Percentiles rank a stretch among this genome's conserved stretches.
Conservation (phyloP, 2,113 vertebrate genomes). For the Erythrocebus patas region DNA sequence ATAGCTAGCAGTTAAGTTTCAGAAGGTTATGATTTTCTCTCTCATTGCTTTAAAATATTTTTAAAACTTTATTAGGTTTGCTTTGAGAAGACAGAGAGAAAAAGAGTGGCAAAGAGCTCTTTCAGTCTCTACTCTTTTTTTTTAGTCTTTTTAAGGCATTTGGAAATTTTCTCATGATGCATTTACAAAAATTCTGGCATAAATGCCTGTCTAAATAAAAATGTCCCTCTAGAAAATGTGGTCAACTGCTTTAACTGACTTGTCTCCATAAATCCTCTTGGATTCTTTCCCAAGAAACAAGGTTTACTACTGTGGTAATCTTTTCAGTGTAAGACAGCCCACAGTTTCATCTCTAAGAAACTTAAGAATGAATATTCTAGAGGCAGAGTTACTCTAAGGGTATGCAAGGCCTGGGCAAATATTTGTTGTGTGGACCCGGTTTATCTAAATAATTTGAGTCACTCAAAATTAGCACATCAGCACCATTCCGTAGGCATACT, state of each 20-base stretch:
- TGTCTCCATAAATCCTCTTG: neutral
- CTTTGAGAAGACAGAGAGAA: neutral
- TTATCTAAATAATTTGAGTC: neutral
- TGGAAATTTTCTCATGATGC: neutral
- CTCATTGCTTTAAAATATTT: neutral
- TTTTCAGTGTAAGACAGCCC: neutral
- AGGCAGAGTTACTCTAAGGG: neutral
- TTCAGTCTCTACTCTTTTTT: neutral
- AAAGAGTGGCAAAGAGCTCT: neutral
- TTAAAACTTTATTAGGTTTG: neutral
- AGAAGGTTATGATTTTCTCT: neutral
- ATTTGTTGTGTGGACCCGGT: neutral
- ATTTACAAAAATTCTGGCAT: neutral
- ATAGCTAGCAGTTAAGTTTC: neutral
- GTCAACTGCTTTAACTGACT: neutral
- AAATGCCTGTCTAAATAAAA: neutral
- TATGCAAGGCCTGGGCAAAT: neutral
- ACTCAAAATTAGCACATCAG: neutral
- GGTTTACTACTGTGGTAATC: neutral
- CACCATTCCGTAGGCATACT: neutral
- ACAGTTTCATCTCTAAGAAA: neutral
- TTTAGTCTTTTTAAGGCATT: neutral
- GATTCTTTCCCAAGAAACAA: neutral
- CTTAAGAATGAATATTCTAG: neutral
- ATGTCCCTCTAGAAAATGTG: neutral